Evolutionary conservation across 2,113 vertebrate species (phyloP).

Genomic region (Toxotes chatareus): DNA sequence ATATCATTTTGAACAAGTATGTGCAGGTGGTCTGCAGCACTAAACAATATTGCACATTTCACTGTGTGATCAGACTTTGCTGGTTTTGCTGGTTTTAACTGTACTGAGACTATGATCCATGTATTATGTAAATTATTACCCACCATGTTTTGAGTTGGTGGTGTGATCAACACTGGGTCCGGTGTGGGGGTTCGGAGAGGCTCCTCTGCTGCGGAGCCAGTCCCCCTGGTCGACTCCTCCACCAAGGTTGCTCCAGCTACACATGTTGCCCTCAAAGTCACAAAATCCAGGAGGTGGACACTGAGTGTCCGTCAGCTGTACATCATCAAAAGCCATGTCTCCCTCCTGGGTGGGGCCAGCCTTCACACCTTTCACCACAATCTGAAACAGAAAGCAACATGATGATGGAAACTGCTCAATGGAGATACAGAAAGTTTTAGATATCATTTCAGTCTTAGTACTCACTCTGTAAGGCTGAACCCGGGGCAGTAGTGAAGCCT

Average conservation of each 20-base stretch:
- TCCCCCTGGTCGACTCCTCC: constrained; percentile 72
- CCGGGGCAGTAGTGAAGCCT: constrained; percentile 67
- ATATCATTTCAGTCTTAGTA: neutral
- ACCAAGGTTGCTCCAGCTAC: constrained; percentile 80
- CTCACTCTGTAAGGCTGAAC: constrained; percentile 77
- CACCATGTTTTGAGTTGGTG: constrained; percentile 75
- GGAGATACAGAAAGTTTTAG: neutral
- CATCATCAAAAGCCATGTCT: constrained; percentile 82
- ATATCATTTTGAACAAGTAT: too few relatives aligned
- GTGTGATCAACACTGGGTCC: constrained; percentile 82
- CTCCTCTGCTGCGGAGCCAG: constrained; percentile 80
- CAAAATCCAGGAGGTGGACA: constrained; percentile 76
- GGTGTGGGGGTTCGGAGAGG: constrained; percentile 59
- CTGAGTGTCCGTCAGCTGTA: constrained; percentile 63
- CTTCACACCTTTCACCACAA: constrained; percentile 81
- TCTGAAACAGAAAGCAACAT: constrained; percentile 58
- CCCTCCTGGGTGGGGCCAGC: constrained; percentile 66
- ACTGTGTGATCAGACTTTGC: too few relatives aligned
- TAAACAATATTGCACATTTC: neutral
- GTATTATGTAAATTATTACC: constrained; percentile 32
- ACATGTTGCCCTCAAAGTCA: constrained; percentile 81
- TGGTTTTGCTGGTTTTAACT: neutral
- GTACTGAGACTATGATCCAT: neutral
- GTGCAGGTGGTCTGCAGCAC: neutral
- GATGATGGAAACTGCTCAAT: neutral